A percentile compares a stretch with the other conserved stretches of the same genome.
These are phyloP conservation scores for Pemphredon lugubris DNA, from an alignment of 2,888 invertebrate genomes.

Conservation along the genomic window DNA sequence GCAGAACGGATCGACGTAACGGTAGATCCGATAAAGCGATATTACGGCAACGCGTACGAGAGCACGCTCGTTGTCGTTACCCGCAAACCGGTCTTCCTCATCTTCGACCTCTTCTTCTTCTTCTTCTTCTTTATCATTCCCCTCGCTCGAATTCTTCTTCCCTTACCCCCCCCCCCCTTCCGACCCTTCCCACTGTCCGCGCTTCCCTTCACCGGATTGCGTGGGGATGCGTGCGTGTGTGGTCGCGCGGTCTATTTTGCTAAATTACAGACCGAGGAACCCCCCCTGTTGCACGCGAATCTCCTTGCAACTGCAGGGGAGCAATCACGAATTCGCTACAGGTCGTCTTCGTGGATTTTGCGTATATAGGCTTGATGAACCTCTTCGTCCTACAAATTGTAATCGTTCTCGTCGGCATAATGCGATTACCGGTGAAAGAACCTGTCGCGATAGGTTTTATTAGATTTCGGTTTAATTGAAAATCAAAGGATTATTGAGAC, in stretches of 20 bases:
- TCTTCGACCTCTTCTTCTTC: neutral
- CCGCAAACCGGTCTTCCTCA: conserved; percentile 34
- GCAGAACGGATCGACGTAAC: conserved; percentile 73
- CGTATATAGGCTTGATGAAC: conserved; percentile 29
- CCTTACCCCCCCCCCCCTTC: neutral
- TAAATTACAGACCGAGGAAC: conserved; percentile 46
- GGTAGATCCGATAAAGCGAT: conserved; percentile 71
- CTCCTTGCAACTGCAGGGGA: conserved; percentile 23
- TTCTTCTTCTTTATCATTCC: neutral
- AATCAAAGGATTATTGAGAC: no score
- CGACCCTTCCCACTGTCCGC: neutral
- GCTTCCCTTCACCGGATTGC: neutral
- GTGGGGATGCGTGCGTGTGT: conserved; percentile 10
- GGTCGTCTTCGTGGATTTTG: conserved; percentile 28
- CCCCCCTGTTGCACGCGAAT: conserved; percentile 22
- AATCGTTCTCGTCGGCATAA: neutral
- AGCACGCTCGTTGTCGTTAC: conserved; percentile 26
- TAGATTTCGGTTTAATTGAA: no score
- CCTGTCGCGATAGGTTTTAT: neutral
- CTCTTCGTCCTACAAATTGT: neutral
- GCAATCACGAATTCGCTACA: conserved; percentile 34
- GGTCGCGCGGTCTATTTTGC: conserved; percentile 44
- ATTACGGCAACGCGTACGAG: conserved; percentile 45
- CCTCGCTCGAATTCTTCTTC: neutral
- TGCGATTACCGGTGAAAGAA: neutral